Evolutionary conservation across 2,888 invertebrate species (phyloP).

Genomic region (Eilema sororculum): DNA sequence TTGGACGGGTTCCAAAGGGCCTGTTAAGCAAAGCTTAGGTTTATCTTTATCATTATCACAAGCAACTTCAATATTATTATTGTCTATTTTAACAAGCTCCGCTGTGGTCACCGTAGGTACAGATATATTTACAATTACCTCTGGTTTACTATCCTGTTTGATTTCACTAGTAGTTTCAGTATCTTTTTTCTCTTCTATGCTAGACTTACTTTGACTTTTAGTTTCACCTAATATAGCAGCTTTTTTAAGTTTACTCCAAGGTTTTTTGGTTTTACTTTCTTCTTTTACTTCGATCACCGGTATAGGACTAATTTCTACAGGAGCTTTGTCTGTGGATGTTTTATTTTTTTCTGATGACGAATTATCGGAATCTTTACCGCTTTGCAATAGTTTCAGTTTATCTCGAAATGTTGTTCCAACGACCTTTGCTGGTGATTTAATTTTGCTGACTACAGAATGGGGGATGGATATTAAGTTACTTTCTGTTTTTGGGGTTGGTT

Average conservation of each 20-base stretch:
- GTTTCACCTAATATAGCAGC: slow-evolving; percentile 88
- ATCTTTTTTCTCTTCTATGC: slow-evolving; percentile 72
- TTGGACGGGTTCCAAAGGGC: slow-evolving; percentile 81
- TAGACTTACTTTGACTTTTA: slow-evolving; percentile 76
- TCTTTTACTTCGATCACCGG: slow-evolving; percentile 68
- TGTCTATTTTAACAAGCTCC: slow-evolving; percentile 84
- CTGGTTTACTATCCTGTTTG: slow-evolving; percentile 62
- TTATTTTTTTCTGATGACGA: slow-evolving; percentile 67
- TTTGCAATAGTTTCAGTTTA: slow-evolving; percentile 81
- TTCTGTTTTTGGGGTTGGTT: slow-evolving; percentile 81
- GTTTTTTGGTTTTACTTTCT: slow-evolving; percentile 85
- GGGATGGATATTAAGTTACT: slow-evolving; percentile 82
- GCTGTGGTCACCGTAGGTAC: slow-evolving; percentile 78
- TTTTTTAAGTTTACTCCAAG: slow-evolving; percentile 93
- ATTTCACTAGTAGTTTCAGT: slow-evolving; percentile 53
- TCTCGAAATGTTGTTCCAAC: slow-evolving; percentile 83
- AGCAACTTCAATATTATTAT: slow-evolving; percentile 77
- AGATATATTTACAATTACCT: slow-evolving; percentile 70
- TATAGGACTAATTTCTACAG: slow-evolving; percentile 70
- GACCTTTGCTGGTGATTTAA: slow-evolving; percentile 83
- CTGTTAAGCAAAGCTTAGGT: slow-evolving; percentile 77
- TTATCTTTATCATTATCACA: slow-evolving; percentile 76
- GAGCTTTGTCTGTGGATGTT: slow-evolving; percentile 64
- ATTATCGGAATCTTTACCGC: slow-evolving; percentile 71
- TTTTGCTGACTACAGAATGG: slow-evolving; percentile 84